phyloP scores from a whole-genome alignment of 2,797 vertebrate genomes.

The Lithobates sylvaticus region DNA sequence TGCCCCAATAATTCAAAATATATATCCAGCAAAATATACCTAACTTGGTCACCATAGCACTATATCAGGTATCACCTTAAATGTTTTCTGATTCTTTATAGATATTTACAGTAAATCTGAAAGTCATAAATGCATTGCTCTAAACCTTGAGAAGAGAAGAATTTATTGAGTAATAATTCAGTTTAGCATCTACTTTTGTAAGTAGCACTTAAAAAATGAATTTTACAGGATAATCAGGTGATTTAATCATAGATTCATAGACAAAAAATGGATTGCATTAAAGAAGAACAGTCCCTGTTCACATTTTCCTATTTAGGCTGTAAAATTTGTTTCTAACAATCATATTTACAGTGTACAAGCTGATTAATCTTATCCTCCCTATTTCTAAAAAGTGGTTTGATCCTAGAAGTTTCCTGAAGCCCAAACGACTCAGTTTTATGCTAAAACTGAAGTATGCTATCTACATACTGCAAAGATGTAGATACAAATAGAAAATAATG shows the following conservation, averaged over 20 bases:
- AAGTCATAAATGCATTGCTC: background rate
- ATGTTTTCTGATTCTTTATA: background rate
- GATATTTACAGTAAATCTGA: background rate
- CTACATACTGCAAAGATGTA: background rate
- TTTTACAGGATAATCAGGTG: background rate
- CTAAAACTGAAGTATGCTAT: background rate
- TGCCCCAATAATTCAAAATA: too few species aligned
- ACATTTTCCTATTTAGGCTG: background rate
- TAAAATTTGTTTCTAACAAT: background rate
- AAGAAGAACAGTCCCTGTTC: background rate
- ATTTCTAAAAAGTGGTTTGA: background rate
- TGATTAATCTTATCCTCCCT: constrained; percentile 1
- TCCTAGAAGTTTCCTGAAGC: background rate
- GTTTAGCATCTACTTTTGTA: background rate
- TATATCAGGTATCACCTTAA: background rate
- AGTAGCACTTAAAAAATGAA: background rate
- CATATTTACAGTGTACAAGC: background rate
- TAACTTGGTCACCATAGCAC: background rate
- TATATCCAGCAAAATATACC: background rate
- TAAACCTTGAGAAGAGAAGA: background rate
- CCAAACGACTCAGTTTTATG: background rate
- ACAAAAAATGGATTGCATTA: background rate
- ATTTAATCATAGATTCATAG: background rate
- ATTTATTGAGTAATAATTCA: background rate
- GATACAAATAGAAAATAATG: background rate